Percentiles rank a stretch among this genome's conserved stretches.
These are phyloP conservation scores for Plebejus melissa DNA, from an alignment of 2,888 invertebrate species.

Conservation along the genomic window DNA sequence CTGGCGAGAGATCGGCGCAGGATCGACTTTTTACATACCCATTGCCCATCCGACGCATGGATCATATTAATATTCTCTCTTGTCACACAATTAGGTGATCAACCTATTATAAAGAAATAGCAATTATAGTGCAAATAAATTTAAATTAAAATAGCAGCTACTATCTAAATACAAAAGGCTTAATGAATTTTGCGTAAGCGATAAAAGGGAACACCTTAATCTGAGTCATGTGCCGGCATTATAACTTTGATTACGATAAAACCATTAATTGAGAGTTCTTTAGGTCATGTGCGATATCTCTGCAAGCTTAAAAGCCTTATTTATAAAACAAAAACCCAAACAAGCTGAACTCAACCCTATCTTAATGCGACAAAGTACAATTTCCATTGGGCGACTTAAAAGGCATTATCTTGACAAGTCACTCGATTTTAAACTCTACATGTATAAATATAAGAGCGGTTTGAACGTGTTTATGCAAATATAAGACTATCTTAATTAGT, in stretches of 20 bases:
- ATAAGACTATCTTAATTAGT: constrained; percentile 54
- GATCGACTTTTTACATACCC: no score
- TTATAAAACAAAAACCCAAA: constrained; percentile 36
- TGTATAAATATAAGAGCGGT: constrained; percentile 35
- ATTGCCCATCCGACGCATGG: no score
- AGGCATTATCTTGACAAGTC: constrained; percentile 12
- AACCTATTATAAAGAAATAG: no score
- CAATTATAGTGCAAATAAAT: background rate
- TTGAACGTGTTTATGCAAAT: constrained; percentile 43
- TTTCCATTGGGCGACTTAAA: background rate
- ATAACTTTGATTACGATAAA: constrained; percentile 50
- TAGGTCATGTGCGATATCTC: constrained; percentile 47
- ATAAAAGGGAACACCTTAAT: constrained; percentile 45
- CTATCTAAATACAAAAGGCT: background rate
- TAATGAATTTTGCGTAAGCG: constrained; percentile 26
- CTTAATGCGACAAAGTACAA: background rate
- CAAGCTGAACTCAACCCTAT: constrained; percentile 30
- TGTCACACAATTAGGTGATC: no score
- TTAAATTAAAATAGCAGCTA: background rate
- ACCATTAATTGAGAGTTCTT: constrained; percentile 51
- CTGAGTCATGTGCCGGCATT: constrained; percentile 39
- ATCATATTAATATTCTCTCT: no score
- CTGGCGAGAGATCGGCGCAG: no score
- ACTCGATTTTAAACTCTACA: constrained; percentile 38
- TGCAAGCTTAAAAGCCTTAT: constrained; percentile 48